These are phyloP conservation scores for Silurus lanzhouensis DNA, from an alignment of 2,797 vertebrate genomes.

Conservation along the genomic window DNA sequence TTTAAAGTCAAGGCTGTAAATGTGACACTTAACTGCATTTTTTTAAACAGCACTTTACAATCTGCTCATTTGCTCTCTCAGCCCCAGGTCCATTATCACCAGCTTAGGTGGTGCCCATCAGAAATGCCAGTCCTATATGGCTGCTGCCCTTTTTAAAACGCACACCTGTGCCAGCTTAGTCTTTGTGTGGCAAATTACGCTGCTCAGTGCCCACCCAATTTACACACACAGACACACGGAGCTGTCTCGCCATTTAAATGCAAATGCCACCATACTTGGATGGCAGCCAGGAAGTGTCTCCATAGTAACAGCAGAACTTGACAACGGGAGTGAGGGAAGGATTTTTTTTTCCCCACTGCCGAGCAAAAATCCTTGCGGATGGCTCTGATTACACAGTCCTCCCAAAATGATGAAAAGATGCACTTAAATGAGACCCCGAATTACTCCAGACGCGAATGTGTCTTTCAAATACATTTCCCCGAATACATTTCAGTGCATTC, in stretches of 20 bases:
- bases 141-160: constrained; percentile 42
- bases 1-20: constrained; percentile 37
- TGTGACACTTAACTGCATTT: constrained; percentile 21
- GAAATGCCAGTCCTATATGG: constrained; percentile 38
- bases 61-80: constrained; percentile 37
- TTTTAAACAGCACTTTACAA: constrained; percentile 40
- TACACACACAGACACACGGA: constrained; percentile 22
- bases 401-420: constrained; percentile 48
- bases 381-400: constrained; percentile 49
- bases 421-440: constrained; percentile 39
- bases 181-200: constrained; percentile 57
- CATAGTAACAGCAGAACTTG: constrained; percentile 59
- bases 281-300: constrained; percentile 58
- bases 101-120: constrained; percentile 24
- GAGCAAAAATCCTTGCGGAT: constrained; percentile 49
- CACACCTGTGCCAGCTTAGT: constrained; percentile 48
- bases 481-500: constrained; percentile 29
- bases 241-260: constrained; percentile 60
- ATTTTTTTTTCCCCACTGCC: constrained; percentile 39
- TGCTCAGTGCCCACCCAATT: constrained; percentile 49
- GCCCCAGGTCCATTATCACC: constrained; percentile 30
- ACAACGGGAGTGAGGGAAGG: constrained; percentile 45
- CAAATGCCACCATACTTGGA: constrained; percentile 61
- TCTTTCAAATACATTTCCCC: background rate
- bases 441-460: constrained; percentile 30